These are phyloP conservation scores for Callosobruchus maculatus DNA, from an alignment of 2,888 invertebrate species.

Conservation along the genomic window DNA sequence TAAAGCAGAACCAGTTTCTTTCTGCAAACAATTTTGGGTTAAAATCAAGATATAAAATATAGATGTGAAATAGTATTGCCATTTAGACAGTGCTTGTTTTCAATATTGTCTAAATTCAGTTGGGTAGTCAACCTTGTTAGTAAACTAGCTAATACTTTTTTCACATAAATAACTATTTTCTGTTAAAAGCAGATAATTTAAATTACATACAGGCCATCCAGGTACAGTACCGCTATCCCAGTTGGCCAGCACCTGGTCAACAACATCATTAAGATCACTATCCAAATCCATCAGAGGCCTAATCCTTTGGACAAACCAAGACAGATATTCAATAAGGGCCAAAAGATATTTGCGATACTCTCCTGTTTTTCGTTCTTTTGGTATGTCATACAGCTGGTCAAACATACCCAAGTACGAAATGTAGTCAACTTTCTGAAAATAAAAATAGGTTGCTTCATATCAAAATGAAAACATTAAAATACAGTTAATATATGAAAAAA, in stretches of 20 bases:
- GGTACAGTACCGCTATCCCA: constrained; percentile 90
- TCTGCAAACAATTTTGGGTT: too few relatives aligned
- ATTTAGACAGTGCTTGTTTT: too few relatives aligned
- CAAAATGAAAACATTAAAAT: too few relatives aligned
- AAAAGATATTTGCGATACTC: constrained; percentile 84
- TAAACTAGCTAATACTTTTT: too few relatives aligned
- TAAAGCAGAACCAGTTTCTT: constrained; percentile 90
- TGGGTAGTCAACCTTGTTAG: too few relatives aligned
- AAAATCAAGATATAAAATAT: too few relatives aligned
- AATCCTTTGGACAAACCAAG: constrained; percentile 76
- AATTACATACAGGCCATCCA: constrained; percentile 79
- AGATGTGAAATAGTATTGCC: too few relatives aligned
- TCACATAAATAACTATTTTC: too few relatives aligned
- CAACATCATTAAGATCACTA: constrained; percentile 72
- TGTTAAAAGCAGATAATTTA: background rate
- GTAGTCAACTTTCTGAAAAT: constrained; percentile 80
- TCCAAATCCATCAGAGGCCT: constrained; percentile 83
- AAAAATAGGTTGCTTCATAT: constrained; percentile 3
- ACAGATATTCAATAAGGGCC: constrained; percentile 78
- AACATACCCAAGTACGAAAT: constrained; percentile 90
- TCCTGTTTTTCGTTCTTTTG: constrained; percentile 84
- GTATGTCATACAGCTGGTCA: constrained; percentile 93
- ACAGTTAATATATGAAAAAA: too few relatives aligned
- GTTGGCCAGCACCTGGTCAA: constrained; percentile 76
- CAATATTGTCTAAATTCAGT: too few relatives aligned